Evolutionary conservation across 2,888 invertebrate species (phyloP).

Genomic region (Hydroisotoma schaefferi): DNA sequence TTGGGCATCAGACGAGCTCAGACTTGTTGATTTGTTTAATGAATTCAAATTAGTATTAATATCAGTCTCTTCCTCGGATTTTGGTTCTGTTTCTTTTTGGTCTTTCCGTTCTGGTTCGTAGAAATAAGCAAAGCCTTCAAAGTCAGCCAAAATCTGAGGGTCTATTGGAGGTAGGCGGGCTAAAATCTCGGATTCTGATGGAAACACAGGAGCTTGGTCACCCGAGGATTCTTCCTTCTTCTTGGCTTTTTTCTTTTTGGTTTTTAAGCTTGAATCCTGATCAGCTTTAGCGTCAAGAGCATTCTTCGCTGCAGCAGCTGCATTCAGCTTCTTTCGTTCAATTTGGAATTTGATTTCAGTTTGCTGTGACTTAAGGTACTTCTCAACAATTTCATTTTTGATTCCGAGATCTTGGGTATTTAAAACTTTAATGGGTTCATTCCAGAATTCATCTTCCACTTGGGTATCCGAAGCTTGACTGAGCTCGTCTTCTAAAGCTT

Average conservation of each 20-base stretch:
- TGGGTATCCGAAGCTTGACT: not conserved
- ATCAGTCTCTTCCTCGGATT: conserved; percentile 33
- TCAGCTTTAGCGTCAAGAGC: conserved; percentile 13
- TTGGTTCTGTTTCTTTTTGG: conserved; percentile 21
- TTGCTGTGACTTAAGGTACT: conserved; percentile 39
- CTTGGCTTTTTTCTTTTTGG: conserved; percentile 23
- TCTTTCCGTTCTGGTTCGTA: conserved; percentile 14
- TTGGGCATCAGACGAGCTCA: conserved; percentile 8
- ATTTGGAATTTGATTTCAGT: conserved; percentile 35
- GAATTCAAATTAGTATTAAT: not conserved
- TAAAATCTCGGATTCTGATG: conserved; percentile 62
- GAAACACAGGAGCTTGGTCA: conserved; percentile 13
- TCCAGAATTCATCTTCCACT: not conserved
- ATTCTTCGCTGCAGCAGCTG: conserved; percentile 21
- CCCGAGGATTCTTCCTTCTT: conserved; percentile 45
- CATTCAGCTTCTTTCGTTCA: conserved; percentile 24
- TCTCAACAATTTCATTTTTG: conserved; percentile 32
- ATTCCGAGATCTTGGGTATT: conserved; percentile 20
- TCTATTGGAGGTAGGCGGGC: conserved; percentile 66
- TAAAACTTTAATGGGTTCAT: conserved; percentile 3
- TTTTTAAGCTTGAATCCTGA: not conserved
- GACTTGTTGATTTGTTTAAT: conserved; percentile 14
- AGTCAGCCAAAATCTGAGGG: conserved; percentile 56
- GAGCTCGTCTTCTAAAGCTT: conserved; percentile 9
- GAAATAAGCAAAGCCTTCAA: conserved; percentile 44